Percentiles rank a stretch among this genome's conserved stretches.
These are phyloP conservation scores for Cydia pomonella DNA, from an alignment of 1,140 invertebrate genomes.

Conservation along the genomic window DNA sequence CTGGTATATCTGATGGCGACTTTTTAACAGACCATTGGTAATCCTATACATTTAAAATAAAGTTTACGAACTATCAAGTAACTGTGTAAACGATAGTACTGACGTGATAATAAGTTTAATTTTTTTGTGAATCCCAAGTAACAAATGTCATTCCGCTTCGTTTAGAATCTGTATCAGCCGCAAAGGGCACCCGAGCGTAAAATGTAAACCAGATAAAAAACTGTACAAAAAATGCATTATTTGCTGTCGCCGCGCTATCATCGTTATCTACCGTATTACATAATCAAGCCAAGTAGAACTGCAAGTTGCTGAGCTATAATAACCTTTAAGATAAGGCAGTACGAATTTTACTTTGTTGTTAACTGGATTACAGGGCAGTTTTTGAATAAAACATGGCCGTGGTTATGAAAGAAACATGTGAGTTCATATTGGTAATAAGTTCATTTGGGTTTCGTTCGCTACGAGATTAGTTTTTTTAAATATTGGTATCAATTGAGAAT, in stretches of 20 bases:
- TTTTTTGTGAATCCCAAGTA: slow-evolving; percentile 9
- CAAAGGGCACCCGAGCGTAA: background rate
- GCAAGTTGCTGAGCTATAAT: background rate
- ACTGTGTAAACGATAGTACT: background rate
- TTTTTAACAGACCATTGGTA: too few species aligned
- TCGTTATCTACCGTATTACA: slow-evolving; percentile 19
- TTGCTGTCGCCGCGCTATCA: slow-evolving; percentile 16
- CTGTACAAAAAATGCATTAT: slow-evolving; percentile 29
- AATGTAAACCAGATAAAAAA: slow-evolving; percentile 26
- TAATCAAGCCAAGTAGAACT: background rate
- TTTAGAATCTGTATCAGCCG: slow-evolving; percentile 1
- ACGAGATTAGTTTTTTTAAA: too few species aligned
- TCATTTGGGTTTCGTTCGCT: too few species aligned
- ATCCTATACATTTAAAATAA: too few species aligned
- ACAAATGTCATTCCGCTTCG: slow-evolving; percentile 3
- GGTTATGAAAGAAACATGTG: slow-evolving; percentile 7
- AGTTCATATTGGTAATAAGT: too few species aligned
- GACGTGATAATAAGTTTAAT: background rate
- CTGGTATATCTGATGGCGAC: too few species aligned
- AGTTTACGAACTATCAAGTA: too few species aligned
- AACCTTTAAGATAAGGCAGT: slow-evolving; percentile 14
- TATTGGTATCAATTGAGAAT: too few species aligned
- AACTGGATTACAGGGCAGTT: slow-evolving; percentile 1
- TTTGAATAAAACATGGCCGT: slow-evolving; percentile 1
- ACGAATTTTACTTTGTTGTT: background rate